Conservation (phyloP, 2,888 invertebrate genomes). For the Dicyrtomina minuta region DNA sequence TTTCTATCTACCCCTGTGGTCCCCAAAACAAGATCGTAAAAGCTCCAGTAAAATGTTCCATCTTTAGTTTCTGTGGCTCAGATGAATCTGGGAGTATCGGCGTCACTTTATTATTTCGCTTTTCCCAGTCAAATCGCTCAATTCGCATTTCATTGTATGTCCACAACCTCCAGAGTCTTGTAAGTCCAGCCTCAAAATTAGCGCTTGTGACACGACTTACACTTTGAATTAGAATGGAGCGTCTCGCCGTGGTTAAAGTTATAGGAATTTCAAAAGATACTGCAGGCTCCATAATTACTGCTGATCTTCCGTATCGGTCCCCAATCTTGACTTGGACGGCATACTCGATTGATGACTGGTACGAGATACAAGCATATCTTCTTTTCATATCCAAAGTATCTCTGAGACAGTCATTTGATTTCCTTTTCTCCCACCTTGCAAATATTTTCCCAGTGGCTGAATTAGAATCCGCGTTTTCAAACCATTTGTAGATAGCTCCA, state of each 20-base stretch:
- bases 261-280: neutral
- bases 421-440: neutral
- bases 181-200: neutral
- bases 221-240: neutral
- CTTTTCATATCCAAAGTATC: neutral
- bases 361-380: constrained; percentile 1
- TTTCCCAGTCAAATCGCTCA: neutral
- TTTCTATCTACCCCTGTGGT: too few species aligned
- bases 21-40: neutral
- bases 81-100: neutral
- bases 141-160: neutral
- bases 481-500: constrained; percentile 8
- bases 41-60: constrained; percentile 3
- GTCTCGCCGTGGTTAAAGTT: neutral
- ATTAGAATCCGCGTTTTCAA: neutral
- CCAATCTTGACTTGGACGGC: neutral
- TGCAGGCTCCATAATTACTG: neutral
- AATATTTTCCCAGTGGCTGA: neutral
- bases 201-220: neutral
- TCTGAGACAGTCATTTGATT: constrained; percentile 1
- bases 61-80: neutral
- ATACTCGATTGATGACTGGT: constrained; percentile 1
- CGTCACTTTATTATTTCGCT: neutral
- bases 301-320: neutral
- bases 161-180: neutral